Evolutionary conservation across 1,140 invertebrate genomes (phyloP), one percentile per base, ranked within the genome.

Genomic region (Leptinotarsa undecemlineata): DNA sequence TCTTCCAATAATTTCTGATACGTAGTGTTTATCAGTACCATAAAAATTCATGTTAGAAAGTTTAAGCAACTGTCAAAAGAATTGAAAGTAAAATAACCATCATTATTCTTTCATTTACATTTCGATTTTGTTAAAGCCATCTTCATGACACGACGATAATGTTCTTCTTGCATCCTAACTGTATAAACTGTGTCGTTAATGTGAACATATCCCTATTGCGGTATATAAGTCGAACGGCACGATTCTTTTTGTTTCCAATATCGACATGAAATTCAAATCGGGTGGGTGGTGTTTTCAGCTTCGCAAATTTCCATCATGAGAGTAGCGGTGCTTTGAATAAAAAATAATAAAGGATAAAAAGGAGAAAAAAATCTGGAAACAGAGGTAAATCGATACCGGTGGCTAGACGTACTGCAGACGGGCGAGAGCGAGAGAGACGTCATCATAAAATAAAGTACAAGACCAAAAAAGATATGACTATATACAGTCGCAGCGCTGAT

Each of bases 371-470:
- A 72, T 71, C 23, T 57, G 57, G 62, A 61, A 66, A 74, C 48
- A 66, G 72, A 74, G 76, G 72, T 71, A 74, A 77, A 80, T 80
- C 78, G 75, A 80, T 80, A 80, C 68, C 70, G 57, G 48, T 71
- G 78, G 77, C 78, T 80, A 80, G 78, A 80, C 78, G 69, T 73
- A 60, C 48, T 60, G 77, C 76, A 80, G 78, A 80, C 76, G 75
- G 66, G 68, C 71, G 72, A 71, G 72, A 78, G 74, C 67, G 64
- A 71, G 74, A 74, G 72, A 77, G 20, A 68, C 21, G 62, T 47
- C 67, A 68, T 17, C 47, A 70, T 70, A 68, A 64, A 64, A 64
- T 20, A 72, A 17, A 20, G 61, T n/a, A 71, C 47, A 74, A 26
- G n/a, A 20, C 15, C 21, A 48, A 66, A 68, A 57, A 73, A 68